Conservation (phyloP, 2,797 vertebrate genomes). For the Coranthus polyacanthus region DNA sequence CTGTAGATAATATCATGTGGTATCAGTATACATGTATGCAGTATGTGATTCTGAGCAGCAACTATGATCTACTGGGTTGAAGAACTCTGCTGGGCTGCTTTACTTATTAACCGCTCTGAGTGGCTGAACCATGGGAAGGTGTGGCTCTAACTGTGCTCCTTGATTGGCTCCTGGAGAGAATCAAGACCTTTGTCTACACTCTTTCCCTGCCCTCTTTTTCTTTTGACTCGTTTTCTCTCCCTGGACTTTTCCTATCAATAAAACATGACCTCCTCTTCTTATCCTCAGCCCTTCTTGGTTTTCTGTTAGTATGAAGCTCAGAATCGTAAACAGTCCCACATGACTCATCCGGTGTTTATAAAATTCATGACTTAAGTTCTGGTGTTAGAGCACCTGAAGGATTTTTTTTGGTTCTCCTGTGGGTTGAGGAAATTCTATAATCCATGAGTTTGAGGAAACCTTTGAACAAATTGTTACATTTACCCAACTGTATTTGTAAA, state of each 20-base stretch:
- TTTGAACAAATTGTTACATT: neutral
- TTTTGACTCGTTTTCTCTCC: slow-evolving; percentile 1
- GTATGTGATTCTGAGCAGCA: neutral
- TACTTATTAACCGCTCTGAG: slow-evolving; percentile 32
- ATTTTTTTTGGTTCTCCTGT: neutral
- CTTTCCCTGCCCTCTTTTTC: neutral
- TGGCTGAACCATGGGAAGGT: slow-evolving; percentile 13
- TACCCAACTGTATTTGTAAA: too few relatives aligned
- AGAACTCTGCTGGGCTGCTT: too few relatives aligned
- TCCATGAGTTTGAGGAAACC: neutral
- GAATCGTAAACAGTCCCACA: neutral
- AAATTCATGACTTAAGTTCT: slow-evolving; percentile 3
- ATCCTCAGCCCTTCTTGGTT: neutral
- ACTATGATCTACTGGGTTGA: neutral
- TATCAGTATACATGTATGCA: neutral
- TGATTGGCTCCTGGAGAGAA: slow-evolving; percentile 34
- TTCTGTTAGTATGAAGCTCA: neutral
- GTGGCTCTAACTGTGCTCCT: slow-evolving; percentile 7
- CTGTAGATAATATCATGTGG: too few relatives aligned
- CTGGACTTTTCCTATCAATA: slow-evolving; percentile 23
- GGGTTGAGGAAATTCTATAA: neutral
- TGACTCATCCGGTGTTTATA: neutral
- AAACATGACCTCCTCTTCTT: slow-evolving; percentile 2
- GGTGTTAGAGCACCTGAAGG: neutral
- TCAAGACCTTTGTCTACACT: slow-evolving; percentile 6